Evolutionary conservation across 53 echinoderm and acorn worm genomes (phyloP), one percentile per base, ranked within the genome.

Genomic region (Pentamera pediparva): DNA sequence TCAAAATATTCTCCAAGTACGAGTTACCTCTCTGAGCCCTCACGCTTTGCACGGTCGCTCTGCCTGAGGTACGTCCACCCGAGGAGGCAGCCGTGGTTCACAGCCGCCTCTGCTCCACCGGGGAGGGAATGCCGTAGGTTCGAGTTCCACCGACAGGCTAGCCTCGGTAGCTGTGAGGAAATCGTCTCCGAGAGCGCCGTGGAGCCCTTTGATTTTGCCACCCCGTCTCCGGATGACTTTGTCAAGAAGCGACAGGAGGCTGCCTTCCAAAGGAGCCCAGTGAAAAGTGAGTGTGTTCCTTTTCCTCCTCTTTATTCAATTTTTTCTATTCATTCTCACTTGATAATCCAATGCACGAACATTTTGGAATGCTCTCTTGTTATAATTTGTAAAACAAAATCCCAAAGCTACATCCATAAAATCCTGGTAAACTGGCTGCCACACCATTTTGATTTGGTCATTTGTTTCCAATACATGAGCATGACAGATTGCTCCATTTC

Each of bases 151-250:
- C 49, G 73, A 17, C 73, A 72, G 53, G 55, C 73, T 32, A 53
- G 52, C 27, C n/a, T 72, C 2, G 37, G 34, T 52, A 54, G 54
- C 51, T 51, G 54, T 20, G 52, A 51, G 9, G 33, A 53, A 52
- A 24, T 51, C 20, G 83, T 79, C 20, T 29, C 53, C 22, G 35
- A 17, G 1, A 38, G 57, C 21, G 32, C 21, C 17, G 50, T 84
- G 4, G 49, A 77, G 27, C 84, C 84, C 0, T 98, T 98, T 92
- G 91, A 98, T 69, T 98, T 98, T 76, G 73, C 78, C 2, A 79
- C 84, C 1, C 98, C 89, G 4, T 98, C 98, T 17, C 91, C 89
- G 3, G 98, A 98, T 78, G 98, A 98, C 60, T 52, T 98, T 10
- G 77, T 92, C 3, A 77, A 74, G 19, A 30, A 79, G 61, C 82